Conservation (phyloP, 2,113 vertebrate genomes). For the Thalassarche chlororhynchos region DNA sequence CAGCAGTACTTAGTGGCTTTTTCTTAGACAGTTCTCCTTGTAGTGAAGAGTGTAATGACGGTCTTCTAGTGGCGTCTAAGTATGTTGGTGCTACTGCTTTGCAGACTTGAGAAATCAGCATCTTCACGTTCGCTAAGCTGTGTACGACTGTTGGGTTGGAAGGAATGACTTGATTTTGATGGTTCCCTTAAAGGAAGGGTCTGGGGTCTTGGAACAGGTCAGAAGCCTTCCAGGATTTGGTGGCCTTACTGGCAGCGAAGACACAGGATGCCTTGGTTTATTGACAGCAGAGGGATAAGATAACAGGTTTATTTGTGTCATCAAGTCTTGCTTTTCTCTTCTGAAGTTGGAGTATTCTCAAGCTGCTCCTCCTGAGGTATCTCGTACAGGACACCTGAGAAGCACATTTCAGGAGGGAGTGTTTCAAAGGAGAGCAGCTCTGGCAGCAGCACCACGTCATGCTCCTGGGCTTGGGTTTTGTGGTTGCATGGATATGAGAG, state of each 20-base stretch:
- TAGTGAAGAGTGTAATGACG: not conserved
- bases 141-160: not conserved
- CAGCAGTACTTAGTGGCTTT: not conserved
- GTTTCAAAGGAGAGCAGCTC: not conserved
- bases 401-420: not conserved
- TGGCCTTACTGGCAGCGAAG: not conserved
- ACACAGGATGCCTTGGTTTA: not conserved
- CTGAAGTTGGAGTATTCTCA: not conserved
- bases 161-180: not conserved
- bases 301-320: not conserved
- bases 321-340: not conserved
- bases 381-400: not conserved
- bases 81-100: not conserved
- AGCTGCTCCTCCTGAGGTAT: not conserved
- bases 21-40: conserved; percentile 42
- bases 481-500: not conserved
- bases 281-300: not conserved
- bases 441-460: not conserved
- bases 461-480: not conserved
- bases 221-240: not conserved
- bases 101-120: not conserved
- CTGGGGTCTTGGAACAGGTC: not conserved
- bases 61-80: not conserved
- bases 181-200: not conserved
- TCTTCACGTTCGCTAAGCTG: rapidly evolving